These are phyloP conservation scores for Linnaemya vulpina DNA, from an alignment of 2,888 invertebrate species.

Conservation along the genomic window DNA sequence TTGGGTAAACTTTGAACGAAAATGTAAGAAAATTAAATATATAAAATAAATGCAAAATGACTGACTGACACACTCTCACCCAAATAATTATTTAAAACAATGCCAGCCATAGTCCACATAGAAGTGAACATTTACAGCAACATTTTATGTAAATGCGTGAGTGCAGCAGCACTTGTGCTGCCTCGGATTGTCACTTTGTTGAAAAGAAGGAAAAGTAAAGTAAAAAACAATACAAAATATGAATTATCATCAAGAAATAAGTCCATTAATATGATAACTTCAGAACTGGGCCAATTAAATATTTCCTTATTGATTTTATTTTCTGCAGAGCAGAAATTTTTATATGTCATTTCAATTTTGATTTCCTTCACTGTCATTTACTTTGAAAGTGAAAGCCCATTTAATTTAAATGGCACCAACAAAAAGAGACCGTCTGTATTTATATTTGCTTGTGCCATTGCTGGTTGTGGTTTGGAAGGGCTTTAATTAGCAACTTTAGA, in stretches of 20 bases:
- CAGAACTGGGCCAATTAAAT: constrained; percentile 41
- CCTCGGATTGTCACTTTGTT: constrained; percentile 38
- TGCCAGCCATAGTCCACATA: background rate
- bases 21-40: background rate
- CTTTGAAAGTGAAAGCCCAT: constrained; percentile 10
- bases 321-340: background rate
- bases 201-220: background rate
- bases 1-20: constrained; percentile 31
- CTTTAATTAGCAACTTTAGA: background rate
- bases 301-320: background rate
- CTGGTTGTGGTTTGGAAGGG: background rate
- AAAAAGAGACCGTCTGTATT: background rate
- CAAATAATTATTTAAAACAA: constrained; percentile 48
- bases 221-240: background rate
- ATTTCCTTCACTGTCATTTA: constrained; percentile 10
- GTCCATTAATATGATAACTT: constrained; percentile 9
- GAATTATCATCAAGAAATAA: constrained; percentile 52
- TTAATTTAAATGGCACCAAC: background rate
- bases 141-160: background rate
- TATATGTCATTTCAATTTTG: constrained; percentile 14
- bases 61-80: constrained; percentile 7
- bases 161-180: background rate
- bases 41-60: background rate
- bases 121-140: background rate
- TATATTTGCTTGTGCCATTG: background rate